A percentile compares a stretch with the other conserved stretches of the same genome.
These are phyloP conservation scores for Choloepus hoffmanni DNA, from an alignment of 2,113 vertebrate genomes.

Conservation along the genomic window DNA sequence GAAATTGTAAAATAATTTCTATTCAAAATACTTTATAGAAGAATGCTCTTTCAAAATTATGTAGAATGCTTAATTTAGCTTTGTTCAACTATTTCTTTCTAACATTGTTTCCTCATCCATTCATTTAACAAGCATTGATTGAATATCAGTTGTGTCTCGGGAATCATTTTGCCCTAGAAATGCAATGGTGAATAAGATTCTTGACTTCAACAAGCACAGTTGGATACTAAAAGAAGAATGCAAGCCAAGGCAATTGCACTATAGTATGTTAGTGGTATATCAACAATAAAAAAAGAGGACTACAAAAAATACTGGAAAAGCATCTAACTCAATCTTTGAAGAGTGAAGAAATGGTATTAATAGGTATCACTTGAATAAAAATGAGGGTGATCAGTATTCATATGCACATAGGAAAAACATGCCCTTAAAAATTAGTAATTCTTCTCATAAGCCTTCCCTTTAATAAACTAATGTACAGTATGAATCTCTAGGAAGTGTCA, in stretches of 20 bases:
- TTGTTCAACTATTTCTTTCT: neutral
- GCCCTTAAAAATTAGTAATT: neutral
- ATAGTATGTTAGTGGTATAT: neutral
- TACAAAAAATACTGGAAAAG: neutral
- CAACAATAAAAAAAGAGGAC: neutral
- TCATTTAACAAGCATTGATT: neutral
- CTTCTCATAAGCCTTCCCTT: neutral
- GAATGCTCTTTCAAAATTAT: neutral
- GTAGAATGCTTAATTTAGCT: neutral
- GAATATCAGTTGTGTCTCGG: neutral
- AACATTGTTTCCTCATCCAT: neutral
- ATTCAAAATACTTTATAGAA: neutral
- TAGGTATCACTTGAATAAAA: neutral
- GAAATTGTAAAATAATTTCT: constrained; percentile 13
- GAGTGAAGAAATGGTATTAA: neutral
- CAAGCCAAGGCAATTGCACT: neutral
- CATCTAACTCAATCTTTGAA: neutral
- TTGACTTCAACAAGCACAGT: neutral
- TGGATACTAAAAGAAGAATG: constrained; percentile 11
- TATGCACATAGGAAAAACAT: neutral
- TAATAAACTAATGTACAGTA: neutral
- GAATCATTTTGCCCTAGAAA: neutral
- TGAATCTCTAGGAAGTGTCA: neutral
- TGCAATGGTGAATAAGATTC: neutral
- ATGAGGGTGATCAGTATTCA: neutral